A percentile compares a stretch with the other conserved stretches of the same genome.
Conservation (phyloP, 1,140 invertebrate species). For the Drosophila sp. region DNA sequence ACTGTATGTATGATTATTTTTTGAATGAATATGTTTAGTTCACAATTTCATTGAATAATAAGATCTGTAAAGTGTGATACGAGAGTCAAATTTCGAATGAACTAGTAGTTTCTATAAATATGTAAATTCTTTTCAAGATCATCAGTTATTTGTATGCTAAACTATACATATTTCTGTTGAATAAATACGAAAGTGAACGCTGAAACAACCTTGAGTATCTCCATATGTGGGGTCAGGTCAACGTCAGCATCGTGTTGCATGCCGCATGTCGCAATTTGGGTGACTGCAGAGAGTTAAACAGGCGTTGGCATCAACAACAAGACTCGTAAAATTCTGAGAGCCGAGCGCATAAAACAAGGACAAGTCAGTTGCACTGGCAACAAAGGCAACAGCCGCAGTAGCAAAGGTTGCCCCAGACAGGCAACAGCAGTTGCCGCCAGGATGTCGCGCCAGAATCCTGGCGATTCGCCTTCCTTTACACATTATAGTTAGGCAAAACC, state of each 20-base stretch:
- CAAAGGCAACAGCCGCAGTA: constrained; percentile 20
- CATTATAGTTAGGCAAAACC: constrained; percentile 61
- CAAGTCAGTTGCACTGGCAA: constrained; percentile 10
- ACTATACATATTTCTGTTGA: no score
- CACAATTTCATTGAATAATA: no score
- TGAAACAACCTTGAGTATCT: constrained; percentile 6
- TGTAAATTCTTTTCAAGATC: no score
- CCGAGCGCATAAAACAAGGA: constrained; percentile 31
- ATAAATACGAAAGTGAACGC: neutral
- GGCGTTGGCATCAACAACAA: constrained; percentile 10
- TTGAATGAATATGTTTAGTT: no score
- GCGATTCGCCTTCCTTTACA: constrained; percentile 20
- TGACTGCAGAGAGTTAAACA: neutral
- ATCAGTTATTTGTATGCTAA: no score
- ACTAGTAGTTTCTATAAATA: no score
- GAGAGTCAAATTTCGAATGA: no score
- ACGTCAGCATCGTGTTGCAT: neutral
- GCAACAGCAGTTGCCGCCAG: constrained; percentile 56
- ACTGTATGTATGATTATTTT: no score
- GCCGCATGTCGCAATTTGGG: constrained; percentile 4
- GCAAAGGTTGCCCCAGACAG: constrained; percentile 2
- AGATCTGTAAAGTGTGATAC: no score
- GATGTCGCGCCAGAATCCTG: constrained; percentile 60
- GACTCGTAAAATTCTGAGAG: constrained; percentile 34
- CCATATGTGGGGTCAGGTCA: constrained; percentile 19